Conservation (phyloP, 2,113 vertebrate species). For the Smithornis capensis region DNA sequence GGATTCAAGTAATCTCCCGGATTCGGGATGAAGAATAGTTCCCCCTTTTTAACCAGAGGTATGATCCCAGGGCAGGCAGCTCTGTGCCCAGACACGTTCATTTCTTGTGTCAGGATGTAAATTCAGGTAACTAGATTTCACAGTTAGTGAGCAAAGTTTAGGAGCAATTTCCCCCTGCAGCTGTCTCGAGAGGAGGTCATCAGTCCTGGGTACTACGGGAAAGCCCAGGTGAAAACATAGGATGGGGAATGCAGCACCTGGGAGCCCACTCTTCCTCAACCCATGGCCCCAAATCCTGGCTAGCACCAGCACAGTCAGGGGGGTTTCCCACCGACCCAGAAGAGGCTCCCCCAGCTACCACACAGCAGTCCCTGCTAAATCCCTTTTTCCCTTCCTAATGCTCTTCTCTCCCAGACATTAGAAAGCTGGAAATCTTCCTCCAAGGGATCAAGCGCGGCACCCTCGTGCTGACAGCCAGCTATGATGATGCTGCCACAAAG, state of each 20-base stretch:
- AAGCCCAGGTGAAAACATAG: not conserved
- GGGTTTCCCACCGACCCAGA: not conserved
- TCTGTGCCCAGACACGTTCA: fast-evolving
- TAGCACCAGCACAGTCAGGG: not conserved
- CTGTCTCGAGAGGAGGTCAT: not conserved
- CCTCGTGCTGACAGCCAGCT: conserved; percentile 82
- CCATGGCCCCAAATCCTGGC: not conserved
- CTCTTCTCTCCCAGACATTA: conserved; percentile 50
- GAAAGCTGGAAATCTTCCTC: conserved; percentile 71
- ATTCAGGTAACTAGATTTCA: not conserved
- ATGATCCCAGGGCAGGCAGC: not conserved
- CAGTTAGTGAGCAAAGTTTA: not conserved
- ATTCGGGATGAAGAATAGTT: not conserved
- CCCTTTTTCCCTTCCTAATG: not conserved
- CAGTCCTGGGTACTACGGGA: not conserved
- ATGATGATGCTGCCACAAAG: conserved; percentile 81
- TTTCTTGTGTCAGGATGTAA: not conserved
- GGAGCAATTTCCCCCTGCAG: not conserved
- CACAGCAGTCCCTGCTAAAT: not conserved
- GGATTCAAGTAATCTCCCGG: not conserved
- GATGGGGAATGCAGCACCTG: not conserved
- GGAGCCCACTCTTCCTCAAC: not conserved
- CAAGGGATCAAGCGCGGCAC: conserved; percentile 61
- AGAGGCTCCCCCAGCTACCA: not conserved
- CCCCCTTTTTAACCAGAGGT: fast-evolving